Conservation (phyloP, 2,797 vertebrate genomes). For the Hydrophis major region DNA sequence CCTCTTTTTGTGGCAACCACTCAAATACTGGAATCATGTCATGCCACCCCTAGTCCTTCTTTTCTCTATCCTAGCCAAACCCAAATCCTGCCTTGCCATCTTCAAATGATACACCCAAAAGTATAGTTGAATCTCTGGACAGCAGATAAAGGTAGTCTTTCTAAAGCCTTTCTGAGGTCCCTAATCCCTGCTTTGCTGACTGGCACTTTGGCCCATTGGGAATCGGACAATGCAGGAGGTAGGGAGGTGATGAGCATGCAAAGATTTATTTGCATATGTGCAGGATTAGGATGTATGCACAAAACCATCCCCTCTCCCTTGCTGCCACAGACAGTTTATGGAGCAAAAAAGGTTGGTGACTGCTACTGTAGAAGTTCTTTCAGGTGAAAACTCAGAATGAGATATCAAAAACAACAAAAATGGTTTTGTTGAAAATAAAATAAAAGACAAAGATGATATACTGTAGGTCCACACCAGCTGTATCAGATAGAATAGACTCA, state of each 20-base stretch:
- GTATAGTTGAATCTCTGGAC: no score
- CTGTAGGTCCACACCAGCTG: neutral
- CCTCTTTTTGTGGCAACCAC: no score
- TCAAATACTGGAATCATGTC: no score
- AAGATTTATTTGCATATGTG: neutral
- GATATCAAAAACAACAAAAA: neutral
- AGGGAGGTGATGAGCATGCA: fast-evolving
- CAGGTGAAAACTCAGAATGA: neutral
- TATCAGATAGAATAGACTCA: neutral
- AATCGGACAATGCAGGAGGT: neutral
- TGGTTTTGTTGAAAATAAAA: neutral
- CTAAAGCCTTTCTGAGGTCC: neutral
- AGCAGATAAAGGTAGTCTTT: neutral
- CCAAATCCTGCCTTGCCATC: no score
- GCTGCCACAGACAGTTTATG: neutral
- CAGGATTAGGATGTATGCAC: neutral
- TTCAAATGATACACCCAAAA: no score
- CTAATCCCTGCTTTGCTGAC: neutral
- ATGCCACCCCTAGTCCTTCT: no score
- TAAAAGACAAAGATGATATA: neutral
- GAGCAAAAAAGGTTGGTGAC: neutral
- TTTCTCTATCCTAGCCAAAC: no score
- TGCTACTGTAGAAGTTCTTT: neutral
- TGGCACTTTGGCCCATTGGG: neutral
- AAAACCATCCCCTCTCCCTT: neutral